Conservation (phyloP, 2,888 invertebrate species). For the Sylvicola cinctus region DNA sequence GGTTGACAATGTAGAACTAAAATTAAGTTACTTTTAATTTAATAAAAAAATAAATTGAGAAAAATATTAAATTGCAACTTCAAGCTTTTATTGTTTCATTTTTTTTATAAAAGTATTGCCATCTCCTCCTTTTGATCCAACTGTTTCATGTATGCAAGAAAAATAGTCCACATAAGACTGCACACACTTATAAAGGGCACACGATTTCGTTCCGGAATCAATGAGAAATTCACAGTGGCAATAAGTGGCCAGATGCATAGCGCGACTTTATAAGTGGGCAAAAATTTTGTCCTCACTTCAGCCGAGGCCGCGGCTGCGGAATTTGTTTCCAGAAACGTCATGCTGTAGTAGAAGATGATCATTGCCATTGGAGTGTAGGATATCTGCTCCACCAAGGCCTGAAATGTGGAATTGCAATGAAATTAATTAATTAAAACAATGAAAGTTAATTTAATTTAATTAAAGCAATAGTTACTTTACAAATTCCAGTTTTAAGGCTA, state of each 20-base stretch:
- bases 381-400: slow-evolving; percentile 51
- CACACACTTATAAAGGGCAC: slow-evolving; percentile 50
- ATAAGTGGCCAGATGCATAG: slow-evolving; percentile 47
- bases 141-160: slow-evolving; percentile 59
- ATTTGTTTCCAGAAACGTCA: slow-evolving; percentile 52
- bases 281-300: slow-evolving; percentile 51
- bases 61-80: too few species aligned
- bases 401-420: too few species aligned
- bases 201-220: slow-evolving; percentile 48
- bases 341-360: slow-evolving; percentile 55
- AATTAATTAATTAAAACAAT: too few species aligned
- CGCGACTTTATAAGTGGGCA: slow-evolving; percentile 48
- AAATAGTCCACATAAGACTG: slow-evolving; percentile 56
- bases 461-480: slow-evolving; percentile 61
- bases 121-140: too few species aligned
- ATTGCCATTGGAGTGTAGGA: slow-evolving; percentile 58
- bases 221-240: slow-evolving; percentile 51
- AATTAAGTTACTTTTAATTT: too few species aligned
- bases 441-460: too few species aligned
- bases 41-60: too few species aligned
- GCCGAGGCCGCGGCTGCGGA: slow-evolving; percentile 37
- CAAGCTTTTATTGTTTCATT: too few species aligned
- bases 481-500: slow-evolving; percentile 43
- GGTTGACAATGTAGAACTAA: too few species aligned
- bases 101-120: too few species aligned